phyloP scores from a whole-genome alignment of 2,888 invertebrate genomes.

The Ornithoptera priamus region DNA sequence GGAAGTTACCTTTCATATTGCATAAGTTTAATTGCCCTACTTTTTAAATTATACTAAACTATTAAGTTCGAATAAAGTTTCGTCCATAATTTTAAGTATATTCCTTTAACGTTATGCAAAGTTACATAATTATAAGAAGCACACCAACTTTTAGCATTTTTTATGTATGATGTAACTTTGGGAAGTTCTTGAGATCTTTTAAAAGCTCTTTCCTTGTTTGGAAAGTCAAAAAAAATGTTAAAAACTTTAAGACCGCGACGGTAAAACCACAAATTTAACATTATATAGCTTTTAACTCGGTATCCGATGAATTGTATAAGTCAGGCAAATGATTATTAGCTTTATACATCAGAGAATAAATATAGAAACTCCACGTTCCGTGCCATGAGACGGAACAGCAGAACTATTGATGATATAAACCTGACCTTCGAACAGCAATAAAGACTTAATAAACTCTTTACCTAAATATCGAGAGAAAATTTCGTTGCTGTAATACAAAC shows the following conservation, averaged over 20 bases:
- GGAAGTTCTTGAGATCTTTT: neutral
- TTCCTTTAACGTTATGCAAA: neutral
- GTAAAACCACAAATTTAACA: neutral
- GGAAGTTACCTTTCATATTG: neutral
- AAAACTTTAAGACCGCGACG: neutral
- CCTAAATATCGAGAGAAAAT: too few relatives aligned
- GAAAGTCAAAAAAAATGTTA: neutral
- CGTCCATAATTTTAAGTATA: neutral
- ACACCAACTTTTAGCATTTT: neutral
- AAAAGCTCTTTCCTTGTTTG: neutral
- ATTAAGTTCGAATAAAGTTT: neutral
- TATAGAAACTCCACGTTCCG: too few relatives aligned
- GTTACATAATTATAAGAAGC: neutral
- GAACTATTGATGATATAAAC: too few relatives aligned
- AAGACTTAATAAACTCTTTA: too few relatives aligned
- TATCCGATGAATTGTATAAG: too few relatives aligned
- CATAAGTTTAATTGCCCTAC: neutral
- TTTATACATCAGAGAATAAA: too few relatives aligned
- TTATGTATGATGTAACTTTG: neutral
- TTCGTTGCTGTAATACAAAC: too few relatives aligned
- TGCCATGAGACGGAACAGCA: too few relatives aligned
- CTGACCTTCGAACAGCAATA: too few relatives aligned
- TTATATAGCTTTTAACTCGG: too few relatives aligned
- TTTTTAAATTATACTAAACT: neutral
- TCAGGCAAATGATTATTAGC: too few relatives aligned